Conservation (phyloP, 2,113 vertebrate species). For the Triplophysa siluroides region DNA sequence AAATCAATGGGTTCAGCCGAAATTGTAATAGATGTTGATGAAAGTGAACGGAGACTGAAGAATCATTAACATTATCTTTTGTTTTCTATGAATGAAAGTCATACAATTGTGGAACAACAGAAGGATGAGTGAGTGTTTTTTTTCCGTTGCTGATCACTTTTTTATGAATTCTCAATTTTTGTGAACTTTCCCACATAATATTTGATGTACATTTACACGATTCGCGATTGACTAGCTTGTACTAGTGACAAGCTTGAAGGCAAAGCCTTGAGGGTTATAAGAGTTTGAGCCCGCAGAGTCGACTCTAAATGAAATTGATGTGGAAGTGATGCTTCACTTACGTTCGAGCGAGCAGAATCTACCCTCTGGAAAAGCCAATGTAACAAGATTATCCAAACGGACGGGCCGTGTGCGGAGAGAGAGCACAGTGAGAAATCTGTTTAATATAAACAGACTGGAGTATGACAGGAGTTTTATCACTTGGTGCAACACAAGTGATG, state of each 20-base stretch:
- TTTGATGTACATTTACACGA: background rate
- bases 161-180: no score
- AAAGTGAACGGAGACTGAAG: no score
- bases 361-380: slow-evolving; percentile 32
- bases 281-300: slow-evolving; percentile 12
- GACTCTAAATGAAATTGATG: slow-evolving; percentile 53
- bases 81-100: no score
- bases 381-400: slow-evolving; percentile 40
- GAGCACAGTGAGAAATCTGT: slow-evolving; percentile 18
- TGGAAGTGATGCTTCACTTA: slow-evolving; percentile 42
- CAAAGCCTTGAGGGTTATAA: slow-evolving; percentile 6
- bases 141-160: no score
- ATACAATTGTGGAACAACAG: no score
- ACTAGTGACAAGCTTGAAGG: background rate
- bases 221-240: background rate
- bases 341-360: slow-evolving; percentile 42
- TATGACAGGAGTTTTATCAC: slow-evolving; percentile 7
- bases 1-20: no score
- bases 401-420: slow-evolving; percentile 23
- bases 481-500: background rate
- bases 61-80: no score
- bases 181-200: background rate
- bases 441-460: slow-evolving; percentile 19
- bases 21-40: no score
- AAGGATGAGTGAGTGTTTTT: no score